phyloP scores from a whole-genome alignment of 1,140 invertebrate genomes.

The Ptiloglossa arizonensis region DNA sequence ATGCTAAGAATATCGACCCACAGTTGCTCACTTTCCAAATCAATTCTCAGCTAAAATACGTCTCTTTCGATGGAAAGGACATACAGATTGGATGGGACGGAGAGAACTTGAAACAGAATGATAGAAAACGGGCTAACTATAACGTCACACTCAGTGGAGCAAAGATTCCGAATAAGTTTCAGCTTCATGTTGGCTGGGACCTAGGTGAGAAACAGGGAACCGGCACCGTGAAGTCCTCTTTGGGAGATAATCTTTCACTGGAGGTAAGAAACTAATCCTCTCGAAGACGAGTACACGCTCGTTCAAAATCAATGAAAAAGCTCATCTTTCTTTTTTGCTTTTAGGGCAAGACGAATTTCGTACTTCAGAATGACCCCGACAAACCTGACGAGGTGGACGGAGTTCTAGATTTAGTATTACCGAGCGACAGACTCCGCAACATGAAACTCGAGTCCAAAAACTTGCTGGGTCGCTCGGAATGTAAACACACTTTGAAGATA shows the following conservation, averaged over 20 bases:
- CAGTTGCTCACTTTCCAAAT: slow-evolving; percentile 74
- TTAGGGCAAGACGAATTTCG: slow-evolving; percentile 79
- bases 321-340: background rate
- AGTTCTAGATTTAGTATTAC: slow-evolving; percentile 77
- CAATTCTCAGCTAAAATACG: slow-evolving; percentile 67
- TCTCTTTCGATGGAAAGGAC: slow-evolving; percentile 73
- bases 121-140: slow-evolving; percentile 73
- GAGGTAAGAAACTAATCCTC: slow-evolving; percentile 59
- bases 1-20: slow-evolving; percentile 76
- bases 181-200: background rate
- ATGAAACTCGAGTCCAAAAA: slow-evolving; percentile 73
- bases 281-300: no score
- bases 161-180: slow-evolving; percentile 7
- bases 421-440: slow-evolving; percentile 82
- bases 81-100: slow-evolving; percentile 56
- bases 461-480: slow-evolving; percentile 65
- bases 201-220: background rate
- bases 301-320: no score
- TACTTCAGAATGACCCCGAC: slow-evolving; percentile 65
- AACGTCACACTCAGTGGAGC: background rate
- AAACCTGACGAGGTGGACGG: slow-evolving; percentile 77
- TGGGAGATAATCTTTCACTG: slow-evolving; percentile 67
- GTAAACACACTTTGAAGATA: slow-evolving; percentile 59
- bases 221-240: slow-evolving; percentile 64
- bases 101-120: slow-evolving; percentile 65